Conservation (phyloP, 2,113 vertebrate species). For the Rana temporaria region DNA sequence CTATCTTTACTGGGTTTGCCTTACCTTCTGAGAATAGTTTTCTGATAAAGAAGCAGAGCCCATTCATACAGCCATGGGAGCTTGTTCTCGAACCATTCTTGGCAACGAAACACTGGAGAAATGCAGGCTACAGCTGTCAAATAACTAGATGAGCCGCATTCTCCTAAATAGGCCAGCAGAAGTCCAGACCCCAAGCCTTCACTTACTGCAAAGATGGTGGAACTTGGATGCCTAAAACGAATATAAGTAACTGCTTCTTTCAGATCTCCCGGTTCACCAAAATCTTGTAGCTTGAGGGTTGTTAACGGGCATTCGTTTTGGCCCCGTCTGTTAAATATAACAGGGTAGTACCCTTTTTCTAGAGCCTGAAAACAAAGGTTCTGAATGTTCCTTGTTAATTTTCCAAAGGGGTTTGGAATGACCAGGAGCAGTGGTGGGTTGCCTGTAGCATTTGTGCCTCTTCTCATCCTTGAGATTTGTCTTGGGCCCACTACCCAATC, state of each 20-base stretch:
- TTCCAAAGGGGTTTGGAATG: constrained; percentile 80
- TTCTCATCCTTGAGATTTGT: constrained; percentile 43
- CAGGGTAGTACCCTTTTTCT: constrained; percentile 77
- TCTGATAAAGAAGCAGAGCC: constrained; percentile 77
- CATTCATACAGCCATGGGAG: constrained; percentile 78
- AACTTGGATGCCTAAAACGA: constrained; percentile 74
- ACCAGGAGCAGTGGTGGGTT: constrained; percentile 76
- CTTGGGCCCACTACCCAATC: constrained; percentile 79
- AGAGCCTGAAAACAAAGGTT: constrained; percentile 76
- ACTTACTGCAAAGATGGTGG: constrained; percentile 79
- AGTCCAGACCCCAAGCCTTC: constrained; percentile 86
- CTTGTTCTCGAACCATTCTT: constrained; percentile 82
- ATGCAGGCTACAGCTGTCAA: constrained; percentile 82
- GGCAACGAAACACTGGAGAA: constrained; percentile 83
- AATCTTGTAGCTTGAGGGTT: constrained; percentile 74
- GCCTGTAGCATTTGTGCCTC: constrained; percentile 57
- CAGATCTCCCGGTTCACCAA: constrained; percentile 83
- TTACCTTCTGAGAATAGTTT: constrained; percentile 83
- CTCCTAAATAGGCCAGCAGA: constrained; percentile 86
- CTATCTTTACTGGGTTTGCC: not conserved
- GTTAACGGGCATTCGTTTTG: constrained; percentile 77
- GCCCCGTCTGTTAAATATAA: constrained; percentile 79
- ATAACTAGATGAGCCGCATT: constrained; percentile 83
- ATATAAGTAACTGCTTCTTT: constrained; percentile 81
- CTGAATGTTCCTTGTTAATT: constrained; percentile 74